Percentiles rank a stretch among this genome's conserved stretches.
Conservation (phyloP, 2,888 invertebrate species). For the Amiota mariae region DNA sequence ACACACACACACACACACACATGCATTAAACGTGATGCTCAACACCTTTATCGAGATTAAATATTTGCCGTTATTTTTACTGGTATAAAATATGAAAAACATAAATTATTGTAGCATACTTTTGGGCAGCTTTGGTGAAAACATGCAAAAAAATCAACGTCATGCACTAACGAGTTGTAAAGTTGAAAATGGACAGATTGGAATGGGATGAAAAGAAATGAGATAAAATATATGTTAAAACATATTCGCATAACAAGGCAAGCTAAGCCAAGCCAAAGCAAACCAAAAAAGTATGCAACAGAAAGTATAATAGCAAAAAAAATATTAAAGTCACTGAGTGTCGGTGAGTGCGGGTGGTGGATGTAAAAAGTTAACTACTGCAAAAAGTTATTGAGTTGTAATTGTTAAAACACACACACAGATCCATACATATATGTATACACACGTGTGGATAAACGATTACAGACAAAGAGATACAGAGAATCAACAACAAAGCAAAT, state of each 20-base stretch:
- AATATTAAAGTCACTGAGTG: neutral
- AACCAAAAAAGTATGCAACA: conserved; percentile 35
- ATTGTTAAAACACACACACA: conserved; percentile 47
- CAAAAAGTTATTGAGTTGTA: conserved; percentile 64
- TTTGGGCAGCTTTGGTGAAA: conserved; percentile 9
- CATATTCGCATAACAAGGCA: conserved; percentile 12
- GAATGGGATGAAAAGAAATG: neutral
- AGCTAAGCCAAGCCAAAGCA: conserved; percentile 11
- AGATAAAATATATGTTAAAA: conserved; percentile 16
- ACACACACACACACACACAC: too few relatives aligned
- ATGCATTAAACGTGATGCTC: too few relatives aligned
- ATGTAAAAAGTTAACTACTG: conserved; percentile 48
- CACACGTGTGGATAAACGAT: neutral
- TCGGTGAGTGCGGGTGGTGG: too few relatives aligned
- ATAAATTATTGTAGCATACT: conserved; percentile 16
- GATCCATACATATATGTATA: neutral
- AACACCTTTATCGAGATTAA: too few relatives aligned
- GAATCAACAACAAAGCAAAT: neutral
- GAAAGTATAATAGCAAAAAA: conserved; percentile 41
- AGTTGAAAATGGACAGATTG: conserved; percentile 38
- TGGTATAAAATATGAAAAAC: neutral
- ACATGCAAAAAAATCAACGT: conserved; percentile 15
- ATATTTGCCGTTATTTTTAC: neutral
- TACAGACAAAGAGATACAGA: conserved; percentile 33
- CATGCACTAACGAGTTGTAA: conserved; percentile 36